These are phyloP conservation scores for Anagrus nilaparvatae DNA, from an alignment of 1,140 invertebrate genomes.

Conservation along the genomic window DNA sequence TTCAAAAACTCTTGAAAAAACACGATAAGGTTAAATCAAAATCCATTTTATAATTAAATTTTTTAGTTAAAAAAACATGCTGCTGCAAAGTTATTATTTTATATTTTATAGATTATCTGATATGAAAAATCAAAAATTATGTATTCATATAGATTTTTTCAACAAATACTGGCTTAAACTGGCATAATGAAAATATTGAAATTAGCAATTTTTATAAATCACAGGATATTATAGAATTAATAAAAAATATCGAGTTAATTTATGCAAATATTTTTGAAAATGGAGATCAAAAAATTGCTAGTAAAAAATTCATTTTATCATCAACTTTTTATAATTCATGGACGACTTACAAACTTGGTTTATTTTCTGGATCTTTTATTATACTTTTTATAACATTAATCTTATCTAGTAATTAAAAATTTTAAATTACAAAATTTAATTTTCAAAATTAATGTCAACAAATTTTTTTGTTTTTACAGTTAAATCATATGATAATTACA, in stretches of 20 bases:
- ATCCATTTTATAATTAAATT: neutral
- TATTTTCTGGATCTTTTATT: conserved; percentile 72
- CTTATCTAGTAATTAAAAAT: conserved; percentile 50
- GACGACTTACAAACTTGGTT: conserved; percentile 76
- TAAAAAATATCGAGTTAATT: too few species aligned
- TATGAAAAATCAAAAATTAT: conserved; percentile 64
- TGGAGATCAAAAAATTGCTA: too few species aligned
- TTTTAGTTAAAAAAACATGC: neutral
- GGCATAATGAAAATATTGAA: conserved; percentile 77
- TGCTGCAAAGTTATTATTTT: conserved; percentile 9
- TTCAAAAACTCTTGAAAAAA: conserved; percentile 88
- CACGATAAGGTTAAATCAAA: conserved; percentile 68
- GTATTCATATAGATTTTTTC: conserved; percentile 79
- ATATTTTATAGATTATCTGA: conserved; percentile 47
- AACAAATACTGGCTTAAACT: conserved; percentile 79
- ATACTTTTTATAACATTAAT: conserved; percentile 66
- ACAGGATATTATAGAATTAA: too few species aligned
- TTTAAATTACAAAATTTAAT: conserved; percentile 16
- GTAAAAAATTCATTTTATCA: too few species aligned
- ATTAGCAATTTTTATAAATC: conserved; percentile 78
- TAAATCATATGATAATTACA: conserved; percentile 35
- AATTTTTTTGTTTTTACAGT: conserved; percentile 24
- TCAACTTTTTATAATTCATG: conserved; percentile 68
- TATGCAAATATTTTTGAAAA: too few species aligned
- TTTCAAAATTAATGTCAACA: neutral